These are phyloP conservation scores for Meliscaeva auricollis DNA, from an alignment of 2,888 invertebrate genomes.

Conservation along the genomic window DNA sequence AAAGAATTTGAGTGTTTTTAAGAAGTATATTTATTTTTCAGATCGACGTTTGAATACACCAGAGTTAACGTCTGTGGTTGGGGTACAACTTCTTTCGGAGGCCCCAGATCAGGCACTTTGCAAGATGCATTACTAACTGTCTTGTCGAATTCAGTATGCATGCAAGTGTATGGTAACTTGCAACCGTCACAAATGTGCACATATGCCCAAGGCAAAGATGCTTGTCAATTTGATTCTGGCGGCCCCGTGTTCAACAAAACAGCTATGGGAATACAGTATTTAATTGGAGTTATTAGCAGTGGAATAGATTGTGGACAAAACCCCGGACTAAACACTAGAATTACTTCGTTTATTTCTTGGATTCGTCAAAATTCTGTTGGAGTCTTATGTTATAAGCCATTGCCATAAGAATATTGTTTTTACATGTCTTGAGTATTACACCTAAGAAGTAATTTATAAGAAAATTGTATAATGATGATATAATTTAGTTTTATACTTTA, in stretches of 20 bases:
- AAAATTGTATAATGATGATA: no score
- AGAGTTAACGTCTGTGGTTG: constrained; percentile 83
- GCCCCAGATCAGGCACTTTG: constrained; percentile 84
- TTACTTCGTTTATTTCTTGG: constrained; percentile 86
- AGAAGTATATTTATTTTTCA: constrained; percentile 40
- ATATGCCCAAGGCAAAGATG: constrained; percentile 82
- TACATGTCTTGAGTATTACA: no score
- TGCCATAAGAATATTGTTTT: background rate
- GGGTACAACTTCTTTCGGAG: constrained; percentile 85
- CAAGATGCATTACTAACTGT: constrained; percentile 82
- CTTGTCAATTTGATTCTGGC: constrained; percentile 86
- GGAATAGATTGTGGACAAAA: constrained; percentile 85
- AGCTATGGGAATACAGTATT: constrained; percentile 81
- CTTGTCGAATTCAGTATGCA: constrained; percentile 22
- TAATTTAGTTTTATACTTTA: no score
- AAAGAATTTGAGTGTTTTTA: no score
- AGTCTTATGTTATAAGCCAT: constrained; percentile 36
- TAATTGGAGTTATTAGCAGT: constrained; percentile 85
- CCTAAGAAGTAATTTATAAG: no score
- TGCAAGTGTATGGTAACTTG: background rate
- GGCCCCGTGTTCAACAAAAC: constrained; percentile 85
- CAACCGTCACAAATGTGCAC: constrained; percentile 82
- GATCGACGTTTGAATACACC: constrained; percentile 75
- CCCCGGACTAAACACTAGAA: constrained; percentile 85
- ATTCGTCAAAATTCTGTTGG: constrained; percentile 80